These are phyloP conservation scores for Tachypleus tridentatus DNA, from an alignment of 1,140 invertebrate species.

Conservation along the genomic window DNA sequence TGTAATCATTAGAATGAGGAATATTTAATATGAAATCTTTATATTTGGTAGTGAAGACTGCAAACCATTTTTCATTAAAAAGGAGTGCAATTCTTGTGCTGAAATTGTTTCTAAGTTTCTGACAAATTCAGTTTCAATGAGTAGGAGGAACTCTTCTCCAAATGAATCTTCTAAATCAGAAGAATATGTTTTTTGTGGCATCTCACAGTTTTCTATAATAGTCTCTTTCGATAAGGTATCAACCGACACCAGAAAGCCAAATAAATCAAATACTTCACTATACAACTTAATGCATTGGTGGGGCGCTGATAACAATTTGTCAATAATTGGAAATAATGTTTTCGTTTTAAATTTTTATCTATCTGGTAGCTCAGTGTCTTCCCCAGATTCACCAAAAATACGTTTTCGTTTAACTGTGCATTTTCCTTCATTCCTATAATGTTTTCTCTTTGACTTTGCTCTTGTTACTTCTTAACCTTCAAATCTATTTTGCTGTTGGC, in stretches of 20 bases:
- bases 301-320: neutral
- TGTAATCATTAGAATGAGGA: neutral
- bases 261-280: neutral
- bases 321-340: neutral
- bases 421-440: neutral
- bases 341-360: neutral
- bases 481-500: neutral
- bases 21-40: neutral
- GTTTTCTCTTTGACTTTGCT: too few species aligned
- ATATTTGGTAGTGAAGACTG: neutral
- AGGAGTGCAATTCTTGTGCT: neutral
- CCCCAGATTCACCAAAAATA: neutral
- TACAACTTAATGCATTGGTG: neutral
- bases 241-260: neutral
- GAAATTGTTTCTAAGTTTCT: neutral
- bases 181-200: neutral
- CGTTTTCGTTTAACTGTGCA: neutral
- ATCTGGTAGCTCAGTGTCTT: neutral
- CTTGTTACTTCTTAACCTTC: neutral
- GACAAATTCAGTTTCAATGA: too few species aligned
- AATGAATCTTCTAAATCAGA: slow-evolving; percentile 1
- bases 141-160: neutral
- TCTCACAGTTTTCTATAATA: neutral
- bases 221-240: neutral
- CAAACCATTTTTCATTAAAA: slow-evolving; percentile 1